phyloP scores from a whole-genome alignment of 1,140 invertebrate species.

The Oedothorax gibbosus region DNA sequence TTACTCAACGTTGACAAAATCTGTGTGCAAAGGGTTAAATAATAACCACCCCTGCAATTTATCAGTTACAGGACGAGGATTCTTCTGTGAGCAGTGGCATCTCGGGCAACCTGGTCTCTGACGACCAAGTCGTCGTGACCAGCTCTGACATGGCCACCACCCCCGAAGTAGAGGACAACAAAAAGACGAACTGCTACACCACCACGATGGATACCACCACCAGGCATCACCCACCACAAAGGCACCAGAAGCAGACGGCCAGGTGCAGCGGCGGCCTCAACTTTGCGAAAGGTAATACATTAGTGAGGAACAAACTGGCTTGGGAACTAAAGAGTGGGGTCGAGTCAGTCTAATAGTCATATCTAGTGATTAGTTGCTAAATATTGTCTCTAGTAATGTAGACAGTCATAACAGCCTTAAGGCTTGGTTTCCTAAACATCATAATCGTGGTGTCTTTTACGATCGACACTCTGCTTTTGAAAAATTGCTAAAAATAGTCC shows the following conservation, averaged over 20 bases:
- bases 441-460: too few relatives aligned
- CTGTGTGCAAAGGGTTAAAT: too few relatives aligned
- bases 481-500: too few relatives aligned
- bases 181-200: background rate
- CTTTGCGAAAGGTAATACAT: slow-evolving; percentile 30
- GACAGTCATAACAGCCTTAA: too few relatives aligned
- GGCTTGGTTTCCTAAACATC: too few relatives aligned
- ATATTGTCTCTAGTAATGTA: too few relatives aligned
- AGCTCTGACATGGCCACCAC: slow-evolving; percentile 35
- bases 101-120: slow-evolving; percentile 39
- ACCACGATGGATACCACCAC: background rate
- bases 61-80: slow-evolving; percentile 50
- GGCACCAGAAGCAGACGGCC: slow-evolving; percentile 1
- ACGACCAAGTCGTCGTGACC: slow-evolving; percentile 31
- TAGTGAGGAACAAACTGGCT: too few relatives aligned
- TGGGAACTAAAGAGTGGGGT: too few relatives aligned
- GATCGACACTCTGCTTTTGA: too few relatives aligned
- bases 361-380: too few relatives aligned
- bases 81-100: slow-evolving; percentile 55
- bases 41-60: background rate
- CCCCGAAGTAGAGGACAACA: slow-evolving; percentile 41
- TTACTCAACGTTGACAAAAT: too few relatives aligned
- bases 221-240: slow-evolving; percentile 6
- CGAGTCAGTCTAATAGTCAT: too few relatives aligned
- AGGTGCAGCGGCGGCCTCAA: slow-evolving; percentile 20